phyloP scores from a whole-genome alignment of 2,888 invertebrate genomes.

The Sisyra terminalis region DNA sequence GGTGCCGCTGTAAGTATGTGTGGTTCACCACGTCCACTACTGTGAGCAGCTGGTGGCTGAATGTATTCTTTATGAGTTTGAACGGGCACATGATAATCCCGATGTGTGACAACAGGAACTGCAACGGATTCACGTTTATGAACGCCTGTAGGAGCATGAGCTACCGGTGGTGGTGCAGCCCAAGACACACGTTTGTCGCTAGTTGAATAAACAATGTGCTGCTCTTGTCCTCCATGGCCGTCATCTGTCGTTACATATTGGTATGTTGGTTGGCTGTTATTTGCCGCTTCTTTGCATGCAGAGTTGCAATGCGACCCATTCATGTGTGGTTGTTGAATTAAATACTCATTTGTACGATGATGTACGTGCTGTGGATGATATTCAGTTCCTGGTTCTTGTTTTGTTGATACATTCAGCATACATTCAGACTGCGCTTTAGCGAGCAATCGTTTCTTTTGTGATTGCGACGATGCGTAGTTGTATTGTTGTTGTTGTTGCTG shows the following conservation, averaged over 20 bases:
- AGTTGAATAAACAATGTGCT: conserved; percentile 30
- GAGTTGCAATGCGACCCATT: conserved; percentile 22
- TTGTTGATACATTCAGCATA: conserved; percentile 39
- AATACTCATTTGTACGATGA: conserved; percentile 24
- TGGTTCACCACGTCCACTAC: conserved; percentile 33
- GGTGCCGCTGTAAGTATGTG: conserved; percentile 35
- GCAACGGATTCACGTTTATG: conserved; percentile 22
- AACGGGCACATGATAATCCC: conserved; percentile 24
- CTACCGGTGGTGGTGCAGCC: conserved; percentile 33
- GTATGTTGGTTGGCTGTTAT: conserved; percentile 24
- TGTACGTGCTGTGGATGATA: conserved; percentile 28
- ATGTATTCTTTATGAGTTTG: conserved; percentile 37
- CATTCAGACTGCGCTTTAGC: conserved; percentile 74
- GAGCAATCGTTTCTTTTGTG: conserved; percentile 76
- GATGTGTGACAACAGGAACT: conserved; percentile 26
- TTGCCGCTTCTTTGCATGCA: conserved; percentile 30
- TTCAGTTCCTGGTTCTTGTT: conserved; percentile 39
- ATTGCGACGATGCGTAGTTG: conserved; percentile 40
- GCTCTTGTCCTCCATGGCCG: conserved; percentile 28
- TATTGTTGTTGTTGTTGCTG: conserved; percentile 19
- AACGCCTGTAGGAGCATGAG: conserved; percentile 22
- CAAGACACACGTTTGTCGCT: conserved; percentile 40
- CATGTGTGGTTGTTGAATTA: conserved; percentile 14
- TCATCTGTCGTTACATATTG: conserved; percentile 29
- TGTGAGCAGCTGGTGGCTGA: conserved; percentile 40